Evolutionary conservation across 1,140 invertebrate species (phyloP).

Genomic region (Aphidius gifuensis): DNA sequence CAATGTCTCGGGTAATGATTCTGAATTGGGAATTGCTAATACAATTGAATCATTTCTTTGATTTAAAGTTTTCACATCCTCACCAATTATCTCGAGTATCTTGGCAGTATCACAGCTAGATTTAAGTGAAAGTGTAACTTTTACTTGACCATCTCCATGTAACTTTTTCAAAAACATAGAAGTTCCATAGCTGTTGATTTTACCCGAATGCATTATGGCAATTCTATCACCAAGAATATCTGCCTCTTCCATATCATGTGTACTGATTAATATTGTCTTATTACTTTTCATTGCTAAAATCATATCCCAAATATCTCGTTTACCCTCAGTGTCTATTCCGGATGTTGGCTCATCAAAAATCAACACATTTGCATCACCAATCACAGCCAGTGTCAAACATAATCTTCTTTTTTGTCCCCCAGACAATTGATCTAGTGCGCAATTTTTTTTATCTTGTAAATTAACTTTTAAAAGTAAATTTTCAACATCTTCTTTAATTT

Average conservation of each 20-base stretch:
- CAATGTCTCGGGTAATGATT: slow-evolving; percentile 62
- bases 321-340: slow-evolving; percentile 91
- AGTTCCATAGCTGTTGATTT: slow-evolving; percentile 77
- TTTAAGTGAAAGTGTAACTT: slow-evolving; percentile 48
- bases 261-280: slow-evolving; percentile 87
- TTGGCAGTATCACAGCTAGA: slow-evolving; percentile 38
- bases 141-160: slow-evolving; percentile 64
- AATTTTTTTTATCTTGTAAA: slow-evolving; percentile 60
- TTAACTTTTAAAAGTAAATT: slow-evolving; percentile 57
- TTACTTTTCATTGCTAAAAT: slow-evolving; percentile 59
- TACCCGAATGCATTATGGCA: slow-evolving; percentile 84
- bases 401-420: slow-evolving; percentile 71
- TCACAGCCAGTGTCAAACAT: slow-evolving; percentile 66
- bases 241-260: slow-evolving; percentile 98
- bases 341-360: slow-evolving; percentile 92
- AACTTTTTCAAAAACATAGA: slow-evolving; percentile 83
- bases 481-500: slow-evolving; percentile 41
- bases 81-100: slow-evolving; percentile 36
- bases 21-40: slow-evolving; percentile 53
- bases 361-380: slow-evolving; percentile 58
- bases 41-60: slow-evolving; percentile 44
- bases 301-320: slow-evolving; percentile 86
- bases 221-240: no score
- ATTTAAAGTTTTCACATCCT: slow-evolving; percentile 35
- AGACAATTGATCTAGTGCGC: slow-evolving; percentile 58